phyloP scores from a whole-genome alignment of 1,140 invertebrate species.

The Zophobas atratus region DNA sequence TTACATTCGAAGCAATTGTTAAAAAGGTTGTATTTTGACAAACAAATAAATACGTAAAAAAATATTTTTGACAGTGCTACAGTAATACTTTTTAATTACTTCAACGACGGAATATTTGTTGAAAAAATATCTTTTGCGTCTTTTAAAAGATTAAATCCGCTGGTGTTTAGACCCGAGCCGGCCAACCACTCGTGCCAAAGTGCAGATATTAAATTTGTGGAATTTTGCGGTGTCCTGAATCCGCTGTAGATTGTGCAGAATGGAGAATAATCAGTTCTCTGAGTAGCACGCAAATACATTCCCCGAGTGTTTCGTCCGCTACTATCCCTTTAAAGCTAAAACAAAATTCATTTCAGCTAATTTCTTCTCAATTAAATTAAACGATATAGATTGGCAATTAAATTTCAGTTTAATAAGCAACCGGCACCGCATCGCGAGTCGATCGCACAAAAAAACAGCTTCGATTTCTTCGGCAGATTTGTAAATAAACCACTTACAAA shows the following conservation, averaged over 20 bases:
- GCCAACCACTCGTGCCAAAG: constrained; percentile 38
- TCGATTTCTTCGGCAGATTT: constrained; percentile 5
- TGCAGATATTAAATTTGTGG: constrained; percentile 60
- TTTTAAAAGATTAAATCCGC: neutral
- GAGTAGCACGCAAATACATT: constrained; percentile 35
- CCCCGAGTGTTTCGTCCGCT: constrained; percentile 41
- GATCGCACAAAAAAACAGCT: neutral
- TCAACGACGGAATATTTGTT: neutral
- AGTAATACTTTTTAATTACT: neutral
- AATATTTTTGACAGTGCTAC: too few species aligned
- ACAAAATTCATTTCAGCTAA: constrained; percentile 40
- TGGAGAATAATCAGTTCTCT: constrained; percentile 45
- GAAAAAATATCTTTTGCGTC: too few species aligned
- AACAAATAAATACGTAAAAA: too few species aligned
- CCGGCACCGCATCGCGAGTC: neutral
- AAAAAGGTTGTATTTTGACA: too few species aligned
- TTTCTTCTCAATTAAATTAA: constrained; percentile 43
- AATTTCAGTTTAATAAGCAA: constrained; percentile 17
- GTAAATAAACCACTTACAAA: constrained; percentile 27
- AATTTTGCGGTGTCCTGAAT: constrained; percentile 58
- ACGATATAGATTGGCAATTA: constrained; percentile 34
- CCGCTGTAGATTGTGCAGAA: constrained; percentile 41
- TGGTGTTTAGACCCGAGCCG: constrained; percentile 2
- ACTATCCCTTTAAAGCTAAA: constrained; percentile 39
- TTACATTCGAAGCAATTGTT: too few species aligned